These are phyloP conservation scores for Dasypus novemcinctus DNA, from an alignment of 2,113 vertebrate species.

Conservation along the genomic window DNA sequence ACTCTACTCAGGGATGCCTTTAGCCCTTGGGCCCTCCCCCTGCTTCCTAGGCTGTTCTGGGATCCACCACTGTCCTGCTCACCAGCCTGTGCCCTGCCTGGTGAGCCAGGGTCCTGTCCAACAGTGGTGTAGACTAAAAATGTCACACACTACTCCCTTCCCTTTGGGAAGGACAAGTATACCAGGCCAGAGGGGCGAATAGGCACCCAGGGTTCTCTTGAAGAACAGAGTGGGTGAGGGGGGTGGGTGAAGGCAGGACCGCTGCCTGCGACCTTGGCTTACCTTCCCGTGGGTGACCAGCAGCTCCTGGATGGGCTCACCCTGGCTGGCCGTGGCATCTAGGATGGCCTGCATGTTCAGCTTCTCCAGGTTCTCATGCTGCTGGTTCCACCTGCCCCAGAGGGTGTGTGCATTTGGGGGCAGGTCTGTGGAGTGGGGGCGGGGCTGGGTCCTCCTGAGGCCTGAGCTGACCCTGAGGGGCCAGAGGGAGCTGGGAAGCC, in stretches of 20 bases:
- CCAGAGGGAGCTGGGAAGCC: neutral
- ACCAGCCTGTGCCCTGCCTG: neutral
- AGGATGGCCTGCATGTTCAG: constrained; percentile 96
- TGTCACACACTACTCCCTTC: neutral
- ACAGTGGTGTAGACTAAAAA: neutral
- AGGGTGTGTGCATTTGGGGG: neutral
- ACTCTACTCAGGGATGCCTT: neutral
- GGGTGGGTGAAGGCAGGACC: neutral
- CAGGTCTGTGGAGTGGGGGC: neutral
- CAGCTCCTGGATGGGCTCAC: constrained; percentile 92
- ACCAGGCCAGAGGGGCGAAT: neutral
- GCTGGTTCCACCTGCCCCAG: constrained; percentile 90
- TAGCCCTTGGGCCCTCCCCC: neutral
- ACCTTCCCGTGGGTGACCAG: constrained; percentile 92
- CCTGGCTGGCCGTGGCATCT: constrained; percentile 85
- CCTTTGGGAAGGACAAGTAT: neutral
- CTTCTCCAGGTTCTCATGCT: constrained; percentile 93
- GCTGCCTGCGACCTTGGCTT: neutral
- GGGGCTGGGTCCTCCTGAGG: neutral
- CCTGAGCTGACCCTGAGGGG: neutral
- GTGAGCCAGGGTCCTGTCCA: neutral
- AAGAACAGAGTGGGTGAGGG: neutral
- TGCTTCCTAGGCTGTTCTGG: neutral
- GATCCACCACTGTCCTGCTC: neutral
- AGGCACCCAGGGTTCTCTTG: neutral